Percentiles rank a stretch among this genome's conserved stretches.
Conservation (phyloP, 2,113 vertebrate genomes). For the Numida meleagris region DNA sequence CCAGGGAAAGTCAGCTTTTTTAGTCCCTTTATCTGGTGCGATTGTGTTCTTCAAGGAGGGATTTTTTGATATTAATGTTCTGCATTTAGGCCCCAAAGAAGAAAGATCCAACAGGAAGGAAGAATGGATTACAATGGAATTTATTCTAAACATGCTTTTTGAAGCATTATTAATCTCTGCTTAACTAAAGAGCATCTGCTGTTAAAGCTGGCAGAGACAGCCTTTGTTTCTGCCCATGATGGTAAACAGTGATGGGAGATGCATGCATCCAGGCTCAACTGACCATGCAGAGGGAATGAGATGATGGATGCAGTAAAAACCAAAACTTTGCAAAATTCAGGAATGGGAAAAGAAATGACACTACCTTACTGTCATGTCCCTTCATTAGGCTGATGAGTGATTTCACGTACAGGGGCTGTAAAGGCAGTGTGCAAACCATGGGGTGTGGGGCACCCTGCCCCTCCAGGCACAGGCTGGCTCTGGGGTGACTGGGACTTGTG, state of each 20-base stretch:
- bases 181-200: background rate
- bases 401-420: background rate
- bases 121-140: background rate
- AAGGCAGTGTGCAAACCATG: background rate
- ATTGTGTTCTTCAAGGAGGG: background rate
- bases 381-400: background rate
- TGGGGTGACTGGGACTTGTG: background rate
- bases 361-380: background rate
- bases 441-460: background rate
- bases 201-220: background rate
- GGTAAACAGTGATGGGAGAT: background rate
- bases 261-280: background rate
- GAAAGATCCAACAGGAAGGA: background rate
- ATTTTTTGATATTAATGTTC: background rate
- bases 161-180: background rate
- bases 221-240: background rate
- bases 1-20: background rate
- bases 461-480: accelerated
- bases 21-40: background rate
- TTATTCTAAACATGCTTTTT: background rate
- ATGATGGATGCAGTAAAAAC: background rate
- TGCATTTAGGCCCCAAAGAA: background rate
- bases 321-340: background rate
- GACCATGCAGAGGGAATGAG: background rate
- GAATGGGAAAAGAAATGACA: background rate